Conservation (phyloP, 2,797 vertebrate species). For the Salmo trutta region DNA sequence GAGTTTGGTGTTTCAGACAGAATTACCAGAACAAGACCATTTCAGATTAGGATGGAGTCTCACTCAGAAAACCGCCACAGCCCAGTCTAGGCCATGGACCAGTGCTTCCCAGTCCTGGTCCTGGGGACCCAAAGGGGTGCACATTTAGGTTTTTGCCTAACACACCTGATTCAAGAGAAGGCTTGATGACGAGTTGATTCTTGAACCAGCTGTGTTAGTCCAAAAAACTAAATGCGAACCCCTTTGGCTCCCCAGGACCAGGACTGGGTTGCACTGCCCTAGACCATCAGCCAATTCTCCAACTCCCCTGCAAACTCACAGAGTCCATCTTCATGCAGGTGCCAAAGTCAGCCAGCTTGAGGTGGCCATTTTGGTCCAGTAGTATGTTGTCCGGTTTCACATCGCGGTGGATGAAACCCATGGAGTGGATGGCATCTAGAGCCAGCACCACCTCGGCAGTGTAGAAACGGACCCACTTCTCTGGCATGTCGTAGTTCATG, state of each 20-base stretch:
- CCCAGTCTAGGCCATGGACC: no score
- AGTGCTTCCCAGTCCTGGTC: not conserved
- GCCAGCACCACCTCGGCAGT: conserved; percentile 94
- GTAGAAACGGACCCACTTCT: conserved; percentile 96
- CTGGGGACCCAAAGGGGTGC: not conserved
- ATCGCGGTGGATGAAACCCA: conserved; percentile 97
- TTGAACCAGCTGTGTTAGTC: no score
- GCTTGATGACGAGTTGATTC: no score
- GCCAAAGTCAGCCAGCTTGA: conserved; percentile 97
- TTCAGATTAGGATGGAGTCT: no score
- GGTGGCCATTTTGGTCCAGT: conserved; percentile 89
- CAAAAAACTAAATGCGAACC: not conserved
- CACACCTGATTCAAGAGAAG: no score
- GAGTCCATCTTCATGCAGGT: conserved; percentile 99
- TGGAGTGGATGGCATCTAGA: conserved; percentile 93
- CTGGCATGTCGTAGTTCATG: conserved; percentile 96
- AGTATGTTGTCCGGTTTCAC: conserved; percentile 99
- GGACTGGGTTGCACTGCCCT: not conserved
- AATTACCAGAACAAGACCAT: no score
- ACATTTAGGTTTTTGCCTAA: no score
- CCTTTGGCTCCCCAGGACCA: not conserved
- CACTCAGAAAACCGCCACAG: no score
- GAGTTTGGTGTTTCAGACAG: no score
- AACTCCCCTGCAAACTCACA: conserved; percentile 69
- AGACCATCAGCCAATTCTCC: not conserved